phyloP scores from a whole-genome alignment of 2,888 invertebrate species.

The Heliconius sara region DNA sequence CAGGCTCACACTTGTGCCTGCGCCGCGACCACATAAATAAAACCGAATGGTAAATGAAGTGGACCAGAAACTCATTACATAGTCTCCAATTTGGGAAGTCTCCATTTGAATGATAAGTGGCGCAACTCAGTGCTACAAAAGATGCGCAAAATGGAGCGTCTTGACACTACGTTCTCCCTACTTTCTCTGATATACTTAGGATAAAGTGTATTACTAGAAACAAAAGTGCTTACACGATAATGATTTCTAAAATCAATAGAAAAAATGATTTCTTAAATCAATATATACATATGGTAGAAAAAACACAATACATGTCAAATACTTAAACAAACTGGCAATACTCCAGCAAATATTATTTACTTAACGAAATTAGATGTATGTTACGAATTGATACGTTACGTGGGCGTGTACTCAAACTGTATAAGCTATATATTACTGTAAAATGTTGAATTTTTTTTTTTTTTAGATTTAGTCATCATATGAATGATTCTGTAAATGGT shows the following conservation, averaged over 20 bases:
- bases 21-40: neutral
- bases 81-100: no score
- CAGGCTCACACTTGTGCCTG: no score
- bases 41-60: neutral
- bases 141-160: no score
- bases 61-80: neutral
- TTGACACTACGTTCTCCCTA: no score
- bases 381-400: conserved; percentile 5
- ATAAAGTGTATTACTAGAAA: no score
- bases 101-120: no score
- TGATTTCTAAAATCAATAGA: neutral
- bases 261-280: no score
- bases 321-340: neutral
- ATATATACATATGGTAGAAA: neutral
- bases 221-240: no score
- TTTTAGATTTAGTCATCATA: neutral
- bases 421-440: no score
- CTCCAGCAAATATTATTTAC: neutral
- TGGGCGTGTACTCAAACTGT: neutral
- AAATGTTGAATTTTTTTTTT: no score
- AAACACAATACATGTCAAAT: neutral
- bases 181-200: no score
- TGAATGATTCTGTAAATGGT: neutral
- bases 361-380: neutral
- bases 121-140: no score